Evolutionary conservation across 2,113 vertebrate genomes (phyloP), one percentile per base, ranked within the genome.

Genomic region (Toxotes jaculatrix): DNA sequence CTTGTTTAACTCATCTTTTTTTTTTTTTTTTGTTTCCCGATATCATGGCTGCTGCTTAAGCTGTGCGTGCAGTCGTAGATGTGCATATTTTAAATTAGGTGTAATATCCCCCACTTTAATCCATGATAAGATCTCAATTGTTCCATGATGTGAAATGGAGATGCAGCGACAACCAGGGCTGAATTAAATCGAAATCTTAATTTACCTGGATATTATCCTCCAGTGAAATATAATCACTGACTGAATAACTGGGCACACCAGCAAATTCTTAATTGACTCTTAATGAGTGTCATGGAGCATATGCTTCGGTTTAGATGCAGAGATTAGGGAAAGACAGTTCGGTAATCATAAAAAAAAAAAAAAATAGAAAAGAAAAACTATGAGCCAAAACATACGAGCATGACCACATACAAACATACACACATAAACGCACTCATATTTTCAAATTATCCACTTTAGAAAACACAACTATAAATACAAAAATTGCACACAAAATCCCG

Each of bases 151-250:
- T 91, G 91, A 93, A 94, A 95, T 92, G 79, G 90, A 95, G 92
- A 94, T 92, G 87, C 84, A 65, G 89, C 61, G 84, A 86, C 90
- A 91, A 90, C 81, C 82, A 69, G 74, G 62, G 68, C 87, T 86
- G 87, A 92, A 94, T 95, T 92, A 93, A 93, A 94, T 92, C 49
- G 82, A 91, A 93, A 94, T 93, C 88, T 94, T 93, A 92, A 93
- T 93, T 93, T 91, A 94, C 91, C 90, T 92, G 91, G 90, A 93
- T 93, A 91, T 92, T 92, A 93, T 93, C 87, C 86, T 90, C 80
- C 80, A 84, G 83, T 85, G 82, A 91, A 94, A 93, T 90, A 91
- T 89, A 93, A 93, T 91, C 89, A 93, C 90, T 89, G 81, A 84
- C 80, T 87, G 87, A 89, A 87, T 86, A 92, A 91, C 89, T 87